Base-by-base conservation (phyloP, 2,888 invertebrate species). In the Andricus curvator region DNA sequence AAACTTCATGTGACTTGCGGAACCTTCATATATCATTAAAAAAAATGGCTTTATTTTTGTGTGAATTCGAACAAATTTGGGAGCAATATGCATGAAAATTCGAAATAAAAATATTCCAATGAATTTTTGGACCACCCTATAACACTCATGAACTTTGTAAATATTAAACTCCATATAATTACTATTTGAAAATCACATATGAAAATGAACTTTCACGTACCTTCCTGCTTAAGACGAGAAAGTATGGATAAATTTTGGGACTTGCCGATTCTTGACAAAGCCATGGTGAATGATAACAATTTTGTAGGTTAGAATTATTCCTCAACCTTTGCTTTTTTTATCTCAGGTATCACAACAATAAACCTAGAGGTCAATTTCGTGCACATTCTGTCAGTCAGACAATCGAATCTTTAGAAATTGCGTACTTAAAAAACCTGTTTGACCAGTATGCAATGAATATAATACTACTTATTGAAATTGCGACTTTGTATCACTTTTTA, bases 231-330 rank as follows among this genome's bases (percentile, higher is more conserved):
- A 25, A 62, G 13, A 56, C 33, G 29, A 33, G 56, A 56, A 6
- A 51, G 17, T 0, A 67, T 41, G 9, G 70, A 56, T 56, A 74
- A 11, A 33, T 56, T 74, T 74, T 51, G 51, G n/a, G n/a, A 56
- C 13, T 74, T 74, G 51, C 74, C 56, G 33, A 74, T 74, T n/a
- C 51, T 74, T 33, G 74, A 29, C 15, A 74, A 74, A 56, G 74
- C 74, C 74, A 74, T 74, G 1, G n/a, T 56, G 4, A 20, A 29
- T 51, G n/a, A 33, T 20, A 70, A 56, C n/a, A 29, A 56, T n/a
- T 51, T 74, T 33, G 11, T 48, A 62, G 62, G 25, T 22, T 25
- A 62, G 51, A 48, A 29, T 56, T 13, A 20, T 74, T 25, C 51
- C 48, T 48, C 48, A 48, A 74, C 11, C 51, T 33, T 74, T 15